phyloP scores from a whole-genome alignment of 1,140 invertebrate species.

The Charaxes varanes region DNA sequence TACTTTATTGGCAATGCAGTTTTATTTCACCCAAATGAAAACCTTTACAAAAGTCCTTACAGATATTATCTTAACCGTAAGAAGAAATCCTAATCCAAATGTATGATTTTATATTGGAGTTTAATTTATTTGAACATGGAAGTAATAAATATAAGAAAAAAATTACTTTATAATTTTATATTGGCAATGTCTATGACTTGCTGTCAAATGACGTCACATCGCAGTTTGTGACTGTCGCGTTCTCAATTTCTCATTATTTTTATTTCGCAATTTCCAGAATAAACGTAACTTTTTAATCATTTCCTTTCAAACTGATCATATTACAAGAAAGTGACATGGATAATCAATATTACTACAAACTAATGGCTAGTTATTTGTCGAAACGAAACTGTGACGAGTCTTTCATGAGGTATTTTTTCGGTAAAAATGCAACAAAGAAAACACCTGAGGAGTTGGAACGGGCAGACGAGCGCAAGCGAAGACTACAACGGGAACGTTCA shows the following conservation, averaged over 20 bases:
- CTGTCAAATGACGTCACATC: constrained; percentile 48
- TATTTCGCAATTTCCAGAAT: constrained; percentile 65
- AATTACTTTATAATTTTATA: no score
- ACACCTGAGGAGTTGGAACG: constrained; percentile 62
- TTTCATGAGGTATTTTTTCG: constrained; percentile 67
- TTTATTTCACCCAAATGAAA: no score
- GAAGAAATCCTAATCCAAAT: no score
- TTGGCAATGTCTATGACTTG: no score
- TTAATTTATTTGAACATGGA: no score
- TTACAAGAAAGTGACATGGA: constrained; percentile 38
- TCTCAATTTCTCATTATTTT: constrained; percentile 70
- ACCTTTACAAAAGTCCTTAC: no score
- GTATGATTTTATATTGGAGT: no score
- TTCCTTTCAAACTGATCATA: constrained; percentile 17
- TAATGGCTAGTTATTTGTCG: constrained; percentile 65
- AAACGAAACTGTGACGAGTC: constrained; percentile 68
- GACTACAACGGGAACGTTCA: constrained; percentile 56
- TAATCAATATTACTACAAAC: constrained; percentile 66
- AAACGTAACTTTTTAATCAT: constrained; percentile 26
- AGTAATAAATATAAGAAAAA: no score
- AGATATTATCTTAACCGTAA: no score
- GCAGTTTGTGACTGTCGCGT: constrained; percentile 45
- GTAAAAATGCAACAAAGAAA: constrained; percentile 61
- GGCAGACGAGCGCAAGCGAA: constrained; percentile 57
- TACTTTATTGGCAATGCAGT: no score